A percentile compares a stretch with the other conserved stretches of the same genome.
phyloP scores from a whole-genome alignment of 2,888 invertebrate genomes.

The Hypsopygia costalis region DNA sequence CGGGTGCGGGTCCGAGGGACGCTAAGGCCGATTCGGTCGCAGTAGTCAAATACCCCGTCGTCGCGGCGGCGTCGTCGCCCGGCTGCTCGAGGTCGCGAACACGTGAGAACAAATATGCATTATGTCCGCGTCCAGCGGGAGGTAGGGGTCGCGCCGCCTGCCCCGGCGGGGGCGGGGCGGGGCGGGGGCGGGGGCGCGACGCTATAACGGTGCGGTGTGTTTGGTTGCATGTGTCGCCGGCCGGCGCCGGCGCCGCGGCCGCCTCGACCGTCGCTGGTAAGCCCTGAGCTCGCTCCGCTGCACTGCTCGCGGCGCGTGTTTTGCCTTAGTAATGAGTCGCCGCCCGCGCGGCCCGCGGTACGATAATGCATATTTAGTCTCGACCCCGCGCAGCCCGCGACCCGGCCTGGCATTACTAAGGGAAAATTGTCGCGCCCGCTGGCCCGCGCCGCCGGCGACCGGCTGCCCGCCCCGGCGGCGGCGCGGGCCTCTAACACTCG shows the following conservation, averaged over 20 bases:
- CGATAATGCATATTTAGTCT: constrained; percentile 72
- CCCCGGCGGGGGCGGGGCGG: constrained; percentile 2
- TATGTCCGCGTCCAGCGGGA: constrained; percentile 36
- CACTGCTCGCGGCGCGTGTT: constrained; percentile 51
- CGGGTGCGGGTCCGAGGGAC: no score
- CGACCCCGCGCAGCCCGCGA: constrained; percentile 35
- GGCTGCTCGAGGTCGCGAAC: not conserved
- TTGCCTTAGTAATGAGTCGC: constrained; percentile 73
- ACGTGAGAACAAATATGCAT: constrained; percentile 70
- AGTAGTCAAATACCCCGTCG: not conserved
- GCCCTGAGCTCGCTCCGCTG: constrained; percentile 39
- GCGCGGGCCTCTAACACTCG: constrained; percentile 27
- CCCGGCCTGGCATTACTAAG: constrained; percentile 71
- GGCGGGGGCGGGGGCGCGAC: constrained; percentile 9
- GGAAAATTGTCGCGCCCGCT: constrained; percentile 71
- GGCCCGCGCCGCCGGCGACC: constrained; percentile 46
- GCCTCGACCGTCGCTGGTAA: constrained; percentile 50
- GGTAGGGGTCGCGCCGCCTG: constrained; percentile 5
- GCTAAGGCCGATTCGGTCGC: no score
- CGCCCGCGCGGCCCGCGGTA: constrained; percentile 16
- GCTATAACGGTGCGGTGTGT: constrained; percentile 49
- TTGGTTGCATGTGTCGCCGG: constrained; percentile 64
- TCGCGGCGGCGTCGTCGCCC: not conserved
- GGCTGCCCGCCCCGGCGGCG: constrained; percentile 23
- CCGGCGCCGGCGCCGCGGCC: constrained; percentile 29